Evolutionary conservation across 2,797 vertebrate species (phyloP).

Genomic region (Lagocephalus sceleratus): DNA sequence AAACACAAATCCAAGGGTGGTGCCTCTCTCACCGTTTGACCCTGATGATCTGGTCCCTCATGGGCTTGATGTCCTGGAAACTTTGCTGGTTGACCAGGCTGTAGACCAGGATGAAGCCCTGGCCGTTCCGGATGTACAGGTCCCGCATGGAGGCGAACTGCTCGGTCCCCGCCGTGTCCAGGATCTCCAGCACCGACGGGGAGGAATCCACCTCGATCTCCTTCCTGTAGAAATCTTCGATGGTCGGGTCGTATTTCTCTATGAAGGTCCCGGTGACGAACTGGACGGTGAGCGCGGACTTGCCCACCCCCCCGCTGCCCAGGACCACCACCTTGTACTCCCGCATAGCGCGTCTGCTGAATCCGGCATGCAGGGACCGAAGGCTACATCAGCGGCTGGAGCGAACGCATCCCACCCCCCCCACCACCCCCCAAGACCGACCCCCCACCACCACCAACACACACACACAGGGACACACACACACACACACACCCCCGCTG

Average conservation of each 20-base stretch:
- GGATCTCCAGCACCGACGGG: constrained; percentile 93
- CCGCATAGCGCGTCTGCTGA: constrained; percentile 74
- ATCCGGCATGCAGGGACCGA: constrained; percentile 47
- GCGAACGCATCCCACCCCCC: constrained; percentile 41
- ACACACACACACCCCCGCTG: no score
- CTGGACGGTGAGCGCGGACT: constrained; percentile 93
- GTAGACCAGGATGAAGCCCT: constrained; percentile 95
- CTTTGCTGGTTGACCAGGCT: constrained; percentile 94
- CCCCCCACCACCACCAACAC: constrained; percentile 19
- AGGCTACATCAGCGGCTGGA: constrained; percentile 18
- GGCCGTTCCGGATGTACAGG: constrained; percentile 94
- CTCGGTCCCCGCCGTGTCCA: constrained; percentile 93
- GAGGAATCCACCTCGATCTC: constrained; percentile 97
- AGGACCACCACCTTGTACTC: constrained; percentile 97
- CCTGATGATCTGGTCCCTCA: constrained; percentile 95
- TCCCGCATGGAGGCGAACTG: constrained; percentile 97
- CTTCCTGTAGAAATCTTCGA: constrained; percentile 88
- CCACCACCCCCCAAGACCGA: no score
- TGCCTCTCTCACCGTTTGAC: constrained; percentile 82
- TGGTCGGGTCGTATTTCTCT: constrained; percentile 97
- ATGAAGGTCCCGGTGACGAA: constrained; percentile 95
- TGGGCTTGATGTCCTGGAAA: constrained; percentile 96
- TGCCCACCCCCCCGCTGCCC: constrained; percentile 91
- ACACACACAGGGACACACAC: no score
- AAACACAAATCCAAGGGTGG: no score